Evolutionary conservation across 1,140 invertebrate species (phyloP).

Genomic region (Bombus pyrosoma): DNA sequence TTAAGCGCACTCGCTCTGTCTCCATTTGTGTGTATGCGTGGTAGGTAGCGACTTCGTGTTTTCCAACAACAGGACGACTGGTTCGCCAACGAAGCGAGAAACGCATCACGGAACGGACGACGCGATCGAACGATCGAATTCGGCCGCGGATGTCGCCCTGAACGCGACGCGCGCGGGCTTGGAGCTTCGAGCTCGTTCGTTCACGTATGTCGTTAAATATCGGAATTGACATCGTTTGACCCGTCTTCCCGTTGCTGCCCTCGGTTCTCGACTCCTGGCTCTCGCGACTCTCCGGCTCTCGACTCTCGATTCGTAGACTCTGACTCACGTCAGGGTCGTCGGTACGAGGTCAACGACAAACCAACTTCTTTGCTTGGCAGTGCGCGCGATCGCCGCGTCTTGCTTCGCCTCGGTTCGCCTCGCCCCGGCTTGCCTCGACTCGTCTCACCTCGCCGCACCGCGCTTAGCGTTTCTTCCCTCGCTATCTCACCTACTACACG

Average conservation of each 20-base stretch:
- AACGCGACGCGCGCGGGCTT: constrained; percentile 23
- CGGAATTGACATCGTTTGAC: constrained; percentile 79
- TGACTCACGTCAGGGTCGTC: constrained; percentile 62
- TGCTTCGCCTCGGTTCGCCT: neutral
- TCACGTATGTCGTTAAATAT: constrained; percentile 77
- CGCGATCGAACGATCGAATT: neutral
- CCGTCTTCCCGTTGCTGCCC: constrained; percentile 72
- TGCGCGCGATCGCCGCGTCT: neutral
- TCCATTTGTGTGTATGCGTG: neutral
- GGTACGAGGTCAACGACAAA: constrained; percentile 60
- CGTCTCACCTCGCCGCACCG: neutral
- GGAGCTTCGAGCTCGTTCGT: constrained; percentile 66
- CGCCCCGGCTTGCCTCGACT: neutral
- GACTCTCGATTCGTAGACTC: constrained; percentile 52
- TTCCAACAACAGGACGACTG: neutral
- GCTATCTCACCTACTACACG: neutral
- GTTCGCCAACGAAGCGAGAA: neutral
- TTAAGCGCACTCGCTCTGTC: neutral
- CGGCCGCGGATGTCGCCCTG: constrained; percentile 50
- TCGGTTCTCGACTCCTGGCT: constrained; percentile 31
- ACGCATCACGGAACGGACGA: neutral
- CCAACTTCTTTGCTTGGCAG: constrained; percentile 27
- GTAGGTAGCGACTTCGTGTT: neutral
- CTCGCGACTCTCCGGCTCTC: constrained; percentile 6
- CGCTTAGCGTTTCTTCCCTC: neutral